phyloP scores from a whole-genome alignment of 2,797 vertebrate species.

The Graptemys geographica region DNA sequence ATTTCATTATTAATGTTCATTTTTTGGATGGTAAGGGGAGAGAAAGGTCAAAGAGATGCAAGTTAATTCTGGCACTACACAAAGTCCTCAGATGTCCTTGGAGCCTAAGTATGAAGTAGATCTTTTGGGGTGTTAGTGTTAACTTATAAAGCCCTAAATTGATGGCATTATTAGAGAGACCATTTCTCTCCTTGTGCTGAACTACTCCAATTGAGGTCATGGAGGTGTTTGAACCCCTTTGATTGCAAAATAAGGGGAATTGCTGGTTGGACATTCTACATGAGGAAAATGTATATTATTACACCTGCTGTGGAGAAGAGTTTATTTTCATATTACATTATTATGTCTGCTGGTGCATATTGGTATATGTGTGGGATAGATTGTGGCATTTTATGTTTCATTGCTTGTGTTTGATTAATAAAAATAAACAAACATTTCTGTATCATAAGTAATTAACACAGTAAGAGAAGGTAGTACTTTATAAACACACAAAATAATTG shows the following conservation, averaged over 20 bases:
- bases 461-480: too few species aligned
- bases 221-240: neutral
- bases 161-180: neutral
- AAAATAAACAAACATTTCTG: neutral
- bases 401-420: neutral
- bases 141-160: neutral
- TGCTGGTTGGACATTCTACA: neutral
- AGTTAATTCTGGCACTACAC: neutral
- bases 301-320: neutral
- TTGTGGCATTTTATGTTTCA: neutral
- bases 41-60: neutral
- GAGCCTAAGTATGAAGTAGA: neutral
- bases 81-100: neutral
- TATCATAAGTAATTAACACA: neutral
- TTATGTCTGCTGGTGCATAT: neutral
- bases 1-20: neutral
- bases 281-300: neutral
- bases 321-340: neutral
- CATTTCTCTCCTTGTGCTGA: neutral
- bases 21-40: neutral
- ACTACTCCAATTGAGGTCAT: neutral
- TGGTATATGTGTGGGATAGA: neutral
- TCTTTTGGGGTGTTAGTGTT: neutral
- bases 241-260: neutral
- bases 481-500: neutral